Evolutionary conservation across 2,888 invertebrate species (phyloP).

Genomic region (Nemurella pictetii): DNA sequence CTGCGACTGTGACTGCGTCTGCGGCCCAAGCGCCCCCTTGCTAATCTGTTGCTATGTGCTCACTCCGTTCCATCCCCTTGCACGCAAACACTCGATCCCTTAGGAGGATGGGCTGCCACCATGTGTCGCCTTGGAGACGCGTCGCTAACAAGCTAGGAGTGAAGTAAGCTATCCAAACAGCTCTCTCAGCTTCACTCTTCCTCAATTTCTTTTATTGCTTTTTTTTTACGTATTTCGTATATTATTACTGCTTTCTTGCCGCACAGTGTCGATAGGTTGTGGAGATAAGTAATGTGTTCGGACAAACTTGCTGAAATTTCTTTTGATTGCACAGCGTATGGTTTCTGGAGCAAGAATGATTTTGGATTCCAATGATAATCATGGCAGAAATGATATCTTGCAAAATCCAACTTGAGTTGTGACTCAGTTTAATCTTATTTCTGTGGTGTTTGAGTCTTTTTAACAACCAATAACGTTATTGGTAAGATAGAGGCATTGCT

Average conservation of each 20-base stretch:
- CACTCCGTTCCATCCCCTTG: conserved; percentile 43
- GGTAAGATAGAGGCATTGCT: not conserved
- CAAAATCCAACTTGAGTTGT: too few species aligned
- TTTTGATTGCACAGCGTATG: too few species aligned
- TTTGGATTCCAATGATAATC: too few species aligned
- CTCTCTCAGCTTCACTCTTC: conserved; percentile 48
- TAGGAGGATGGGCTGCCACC: conserved; percentile 51
- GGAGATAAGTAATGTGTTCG: not conserved
- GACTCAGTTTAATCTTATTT: too few species aligned
- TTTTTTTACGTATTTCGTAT: conserved; percentile 2
- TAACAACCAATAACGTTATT: too few species aligned
- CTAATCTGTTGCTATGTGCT: conserved; percentile 56
- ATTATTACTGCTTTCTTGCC: not conserved
- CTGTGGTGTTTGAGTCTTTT: too few species aligned
- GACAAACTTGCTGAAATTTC: too few species aligned
- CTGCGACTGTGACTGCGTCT: conserved; percentile 21
- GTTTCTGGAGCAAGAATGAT: too few species aligned
- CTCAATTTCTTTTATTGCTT: not conserved
- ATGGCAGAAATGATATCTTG: too few species aligned
- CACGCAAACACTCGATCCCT: conserved; percentile 42
- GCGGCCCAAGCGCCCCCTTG: conserved; percentile 41
- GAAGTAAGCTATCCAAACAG: conserved; percentile 74
- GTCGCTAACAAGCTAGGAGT: conserved; percentile 93
- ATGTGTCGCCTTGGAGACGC: conserved; percentile 85
- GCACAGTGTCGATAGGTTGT: not conserved